phyloP scores from a whole-genome alignment of 2,113 vertebrate genomes.

The Anoplopoma fimbria region DNA sequence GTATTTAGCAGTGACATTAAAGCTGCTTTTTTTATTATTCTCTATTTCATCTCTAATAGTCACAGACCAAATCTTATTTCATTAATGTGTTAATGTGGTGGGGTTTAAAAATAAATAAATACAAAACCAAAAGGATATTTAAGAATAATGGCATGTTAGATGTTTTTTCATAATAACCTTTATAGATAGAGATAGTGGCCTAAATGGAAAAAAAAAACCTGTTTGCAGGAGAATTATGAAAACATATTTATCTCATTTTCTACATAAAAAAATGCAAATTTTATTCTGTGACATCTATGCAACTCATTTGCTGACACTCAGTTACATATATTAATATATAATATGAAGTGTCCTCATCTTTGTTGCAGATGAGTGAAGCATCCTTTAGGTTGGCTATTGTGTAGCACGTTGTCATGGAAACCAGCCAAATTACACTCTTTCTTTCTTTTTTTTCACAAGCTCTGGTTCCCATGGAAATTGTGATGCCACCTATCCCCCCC shows the following conservation, averaged over 20 bases:
- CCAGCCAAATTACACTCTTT: slow-evolving; percentile 58
- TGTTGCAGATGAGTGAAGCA: slow-evolving; percentile 16
- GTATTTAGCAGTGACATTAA: not conserved
- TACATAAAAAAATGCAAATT: not conserved
- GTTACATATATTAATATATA: not conserved
- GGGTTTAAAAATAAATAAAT: not conserved
- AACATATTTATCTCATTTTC: not conserved
- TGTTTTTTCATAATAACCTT: not conserved
- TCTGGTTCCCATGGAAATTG: slow-evolving; percentile 77
- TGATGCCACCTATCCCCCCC: slow-evolving; percentile 66
- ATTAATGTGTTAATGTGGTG: not conserved
- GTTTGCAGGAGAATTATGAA: not conserved
- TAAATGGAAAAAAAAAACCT: not conserved
- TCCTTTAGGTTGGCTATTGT: slow-evolving; percentile 41
- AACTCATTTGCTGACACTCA: not conserved
- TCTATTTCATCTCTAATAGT: not conserved
- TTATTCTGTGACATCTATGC: not conserved
- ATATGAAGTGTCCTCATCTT: not conserved
- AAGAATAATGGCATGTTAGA: not conserved
- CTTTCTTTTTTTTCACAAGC: slow-evolving; percentile 40
- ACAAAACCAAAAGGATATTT: not conserved
- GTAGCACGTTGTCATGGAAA: slow-evolving; percentile 67
- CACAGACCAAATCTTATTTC: too few relatives aligned
- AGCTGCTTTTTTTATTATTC: not conserved
- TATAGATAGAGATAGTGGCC: not conserved